Evolutionary conservation across 1,140 invertebrate genomes (phyloP).

Genomic region (Drosophila quadrilineata): DNA sequence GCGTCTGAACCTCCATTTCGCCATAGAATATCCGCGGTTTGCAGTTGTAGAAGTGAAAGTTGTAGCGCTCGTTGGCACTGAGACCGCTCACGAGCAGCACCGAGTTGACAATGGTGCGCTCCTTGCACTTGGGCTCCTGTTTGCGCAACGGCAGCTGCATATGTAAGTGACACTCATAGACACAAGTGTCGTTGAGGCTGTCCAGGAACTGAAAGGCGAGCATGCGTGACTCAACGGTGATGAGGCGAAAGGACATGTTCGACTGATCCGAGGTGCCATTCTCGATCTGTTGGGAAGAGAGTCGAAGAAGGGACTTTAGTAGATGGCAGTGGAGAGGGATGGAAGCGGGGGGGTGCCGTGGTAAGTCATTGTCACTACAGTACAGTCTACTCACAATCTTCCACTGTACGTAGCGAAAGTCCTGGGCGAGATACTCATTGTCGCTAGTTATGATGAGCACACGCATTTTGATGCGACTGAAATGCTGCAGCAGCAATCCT

Average conservation of each 20-base stretch:
- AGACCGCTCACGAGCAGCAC: constrained; percentile 56
- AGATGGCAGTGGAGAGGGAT: background rate
- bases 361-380: constrained; percentile 45
- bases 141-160: constrained; percentile 51
- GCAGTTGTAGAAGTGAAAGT: constrained; percentile 70
- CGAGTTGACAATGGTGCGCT: constrained; percentile 62
- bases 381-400: constrained; percentile 80
- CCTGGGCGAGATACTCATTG: constrained; percentile 72
- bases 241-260: constrained; percentile 66
- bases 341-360: background rate
- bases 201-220: constrained; percentile 68
- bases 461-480: constrained; percentile 68
- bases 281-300: constrained; percentile 45
- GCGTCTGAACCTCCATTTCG: constrained; percentile 64
- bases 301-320: constrained; percentile 13
- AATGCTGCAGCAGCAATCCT: constrained; percentile 69
- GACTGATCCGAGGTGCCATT: constrained; percentile 72
- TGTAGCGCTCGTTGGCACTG: constrained; percentile 59
- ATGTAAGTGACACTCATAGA: constrained; percentile 64
- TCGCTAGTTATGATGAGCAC: constrained; percentile 73
- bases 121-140: constrained; percentile 60
- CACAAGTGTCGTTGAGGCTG: constrained; percentile 71
- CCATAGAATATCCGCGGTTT: constrained; percentile 70
- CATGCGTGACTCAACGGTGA: constrained; percentile 67
- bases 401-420: constrained; percentile 81